Evolutionary conservation across 1,140 invertebrate species (phyloP), one percentile per base, ranked within the genome.

Genomic region (Bombus superbus): DNA sequence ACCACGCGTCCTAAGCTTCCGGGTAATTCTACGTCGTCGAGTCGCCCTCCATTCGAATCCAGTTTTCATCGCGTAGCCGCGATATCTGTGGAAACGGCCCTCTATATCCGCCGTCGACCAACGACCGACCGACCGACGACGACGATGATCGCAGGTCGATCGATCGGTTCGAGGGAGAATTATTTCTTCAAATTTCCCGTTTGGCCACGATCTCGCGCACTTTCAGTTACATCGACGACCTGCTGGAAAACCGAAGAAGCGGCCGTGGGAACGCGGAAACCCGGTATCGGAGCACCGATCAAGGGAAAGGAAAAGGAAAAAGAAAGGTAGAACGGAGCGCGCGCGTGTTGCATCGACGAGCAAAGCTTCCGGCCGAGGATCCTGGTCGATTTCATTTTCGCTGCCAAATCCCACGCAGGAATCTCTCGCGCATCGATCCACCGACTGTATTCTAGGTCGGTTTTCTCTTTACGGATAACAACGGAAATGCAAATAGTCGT

Each of bases 401-500:
- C 74, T 28, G 22, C 15, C 13, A 62, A 83, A 76, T 77, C 38
- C 57, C 53, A 38, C 28, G 11, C 5, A 32, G 66, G 59, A 8
- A 81, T 72, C 53, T 66, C 81, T 22, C 18, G 11, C 0, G 28
- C 25, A 66, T 66, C 81, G 81, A 83, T 83, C 71, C 57, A 6
- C 32, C 40, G n/a, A 11, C 25, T 44, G 71, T 47, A 35, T 62
- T 59, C 32, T 47, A 44, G 73, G 35, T 66, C 59, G 71, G 64
- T 53, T 84, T 75, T 76, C 74, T 88, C 77, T 76, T 78, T 35
- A 59, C 82, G 82, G 38, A 66, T 69, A 83, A 83, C 82, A 83
- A 83, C 82, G 77, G 76, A 85, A 85, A 85, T 80, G 83, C 83
- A 85, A 80, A 85, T 80, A 71, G 77, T 73, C 77, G 83, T 80